Conservation (phyloP, 2,888 invertebrate species). For the Lasius fuliginosus region DNA sequence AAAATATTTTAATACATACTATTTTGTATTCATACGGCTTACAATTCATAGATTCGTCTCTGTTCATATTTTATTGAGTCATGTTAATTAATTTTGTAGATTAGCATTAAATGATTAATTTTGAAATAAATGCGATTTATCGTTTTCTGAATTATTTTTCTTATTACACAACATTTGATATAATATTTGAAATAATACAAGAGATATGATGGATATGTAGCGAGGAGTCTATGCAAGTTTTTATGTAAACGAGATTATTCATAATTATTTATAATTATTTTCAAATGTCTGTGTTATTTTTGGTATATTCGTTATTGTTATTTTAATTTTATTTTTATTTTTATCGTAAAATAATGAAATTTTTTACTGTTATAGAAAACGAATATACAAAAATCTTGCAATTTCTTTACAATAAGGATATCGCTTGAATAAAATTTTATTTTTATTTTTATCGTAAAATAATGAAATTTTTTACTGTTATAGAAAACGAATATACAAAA, state of each 20-base stretch:
- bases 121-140: neutral
- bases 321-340: neutral
- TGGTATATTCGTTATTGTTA: neutral
- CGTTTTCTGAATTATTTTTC: neutral
- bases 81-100: neutral
- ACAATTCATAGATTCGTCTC: neutral
- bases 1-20: neutral
- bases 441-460: neutral
- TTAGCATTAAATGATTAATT: neutral
- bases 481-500: neutral
- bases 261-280: constrained; percentile 7
- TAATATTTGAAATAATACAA: no score
- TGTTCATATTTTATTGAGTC: neutral
- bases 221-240: no score
- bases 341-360: neutral
- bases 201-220: no score
- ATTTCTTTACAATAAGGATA: neutral
- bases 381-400: neutral
- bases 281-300: neutral
- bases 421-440: neutral
- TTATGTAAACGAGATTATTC: neutral
- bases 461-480: neutral
- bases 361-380: neutral
- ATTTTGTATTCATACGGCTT: neutral
- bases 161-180: no score